Base-by-base conservation (phyloP, 53 echinoderm and acorn worm genomes). In the Astropecten irregularis region DNA sequence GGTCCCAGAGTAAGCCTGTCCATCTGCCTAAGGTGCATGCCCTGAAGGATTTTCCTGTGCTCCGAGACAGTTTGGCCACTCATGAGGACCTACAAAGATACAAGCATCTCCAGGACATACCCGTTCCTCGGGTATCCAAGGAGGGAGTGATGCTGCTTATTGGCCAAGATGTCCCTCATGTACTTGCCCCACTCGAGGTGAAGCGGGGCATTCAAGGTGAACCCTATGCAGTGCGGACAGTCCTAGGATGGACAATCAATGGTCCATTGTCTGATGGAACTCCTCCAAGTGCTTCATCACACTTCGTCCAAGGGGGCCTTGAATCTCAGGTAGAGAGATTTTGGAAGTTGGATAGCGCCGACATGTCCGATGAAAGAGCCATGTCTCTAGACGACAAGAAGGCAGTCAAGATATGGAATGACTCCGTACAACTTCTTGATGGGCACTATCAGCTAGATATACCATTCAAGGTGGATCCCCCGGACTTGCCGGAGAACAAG, bases 371-470 rank as follows among this genome's bases (percentile, higher is more conserved):
- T 53, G 82, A 85, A 11, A 35, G 68, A 35, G 68, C 62, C 49
- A 11, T 82, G 82, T 90, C 90, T 27, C 68, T 85, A 11, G 81
- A 86, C 67, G 86, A 90, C 56, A 81, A 56, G 59, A 90, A 28
- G 49, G 91, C 60, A 5, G 31, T 87, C 26, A 73, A 87, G 56
- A 23, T 61, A 47, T 91, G 91, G 87, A 60, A 76, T 29, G 52
- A 87, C 21, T 67, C 73, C 0, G 47, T 91, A 6, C 18, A 35
- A 19, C 67, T 39, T 20, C 51, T 69, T 13, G 66, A 66, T 70
- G 87, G 83, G 6, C 91, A 91, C 54, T 87, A 91, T 40, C 73
- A 91, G 30, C 49, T 91, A 36, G 52, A 66, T 27, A 87, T 91
- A 9, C 91, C 91, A 52, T 86, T 91, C 54, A 68, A 73, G 44